phyloP scores from a whole-genome alignment of 2,113 vertebrate genomes.

The Hippopotamus amphibius region DNA sequence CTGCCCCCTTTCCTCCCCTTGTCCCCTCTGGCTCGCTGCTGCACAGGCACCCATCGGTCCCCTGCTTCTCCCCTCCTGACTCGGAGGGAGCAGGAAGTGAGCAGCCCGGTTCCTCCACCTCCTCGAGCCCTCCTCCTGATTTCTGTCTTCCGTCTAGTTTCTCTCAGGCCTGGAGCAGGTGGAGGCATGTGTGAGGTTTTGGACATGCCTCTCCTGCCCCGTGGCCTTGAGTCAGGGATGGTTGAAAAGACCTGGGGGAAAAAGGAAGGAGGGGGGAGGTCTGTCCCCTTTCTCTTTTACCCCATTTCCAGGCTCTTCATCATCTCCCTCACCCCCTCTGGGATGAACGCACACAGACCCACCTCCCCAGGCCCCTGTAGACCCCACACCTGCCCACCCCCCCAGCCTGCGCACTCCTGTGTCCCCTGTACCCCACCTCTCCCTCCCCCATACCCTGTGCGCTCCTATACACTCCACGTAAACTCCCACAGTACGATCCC shows the following conservation, averaged over 20 bases:
- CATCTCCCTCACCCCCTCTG: rapidly evolving
- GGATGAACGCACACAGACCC: not conserved
- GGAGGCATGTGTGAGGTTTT: rapidly evolving
- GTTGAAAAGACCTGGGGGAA: not conserved
- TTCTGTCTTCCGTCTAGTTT: rapidly evolving
- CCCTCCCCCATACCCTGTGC: not conserved
- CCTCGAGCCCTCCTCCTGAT: rapidly evolving
- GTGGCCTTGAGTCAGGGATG: not conserved
- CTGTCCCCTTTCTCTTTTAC: not conserved
- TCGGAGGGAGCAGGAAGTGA: not conserved
- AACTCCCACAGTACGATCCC: too few species aligned
- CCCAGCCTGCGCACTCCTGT: rapidly evolving
- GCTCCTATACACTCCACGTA: not conserved
- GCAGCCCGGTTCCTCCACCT: not conserved
- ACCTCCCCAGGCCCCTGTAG: rapidly evolving
- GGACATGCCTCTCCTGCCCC: too few species aligned
- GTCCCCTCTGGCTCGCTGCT: not conserved
- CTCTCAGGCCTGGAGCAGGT: not conserved
- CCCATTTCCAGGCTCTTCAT: not conserved
- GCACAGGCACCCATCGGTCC: rapidly evolving
- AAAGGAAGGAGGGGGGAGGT: too few species aligned
- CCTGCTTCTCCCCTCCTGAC: not conserved
- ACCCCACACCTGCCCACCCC: not conserved
- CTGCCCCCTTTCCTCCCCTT: not conserved
- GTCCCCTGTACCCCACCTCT: too few species aligned